Conservation (phyloP, 53 echinoderm and acorn worm species). For the Paracentrotus lividus region DNA sequence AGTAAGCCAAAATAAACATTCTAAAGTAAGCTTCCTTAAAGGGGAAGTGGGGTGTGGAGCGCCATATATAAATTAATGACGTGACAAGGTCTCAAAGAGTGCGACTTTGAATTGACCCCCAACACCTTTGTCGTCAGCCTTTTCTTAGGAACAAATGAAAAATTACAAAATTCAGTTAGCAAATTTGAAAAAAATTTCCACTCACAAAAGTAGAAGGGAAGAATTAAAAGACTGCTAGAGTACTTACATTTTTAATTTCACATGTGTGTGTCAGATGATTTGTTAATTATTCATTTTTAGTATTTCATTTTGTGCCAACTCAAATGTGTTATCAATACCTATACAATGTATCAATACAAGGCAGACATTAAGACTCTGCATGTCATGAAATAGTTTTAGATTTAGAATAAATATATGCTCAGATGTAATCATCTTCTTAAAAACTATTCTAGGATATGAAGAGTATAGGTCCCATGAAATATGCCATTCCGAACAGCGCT, state of each 20-base stretch:
- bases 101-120: no score
- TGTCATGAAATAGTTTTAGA: not conserved
- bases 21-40: no score
- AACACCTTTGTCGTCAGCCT: no score
- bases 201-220: not conserved
- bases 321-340: no score
- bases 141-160: not conserved
- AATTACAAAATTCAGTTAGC: not conserved
- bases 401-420: not conserved
- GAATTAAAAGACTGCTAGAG: not conserved
- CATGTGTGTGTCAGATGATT: not conserved
- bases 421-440: not conserved
- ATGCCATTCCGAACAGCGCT: no score
- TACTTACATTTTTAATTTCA: not conserved
- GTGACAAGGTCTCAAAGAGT: no score
- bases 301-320: no score
- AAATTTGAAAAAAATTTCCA: not conserved
- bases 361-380: not conserved
- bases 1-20: no score
- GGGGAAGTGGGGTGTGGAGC: no score
- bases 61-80: no score
- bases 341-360: not conserved
- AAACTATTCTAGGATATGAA: not conserved
- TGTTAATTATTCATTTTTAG: no score
- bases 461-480: no score